Evolutionary conservation across 2,113 vertebrate species (phyloP).

Genomic region (Pleuronectes platessa): DNA sequence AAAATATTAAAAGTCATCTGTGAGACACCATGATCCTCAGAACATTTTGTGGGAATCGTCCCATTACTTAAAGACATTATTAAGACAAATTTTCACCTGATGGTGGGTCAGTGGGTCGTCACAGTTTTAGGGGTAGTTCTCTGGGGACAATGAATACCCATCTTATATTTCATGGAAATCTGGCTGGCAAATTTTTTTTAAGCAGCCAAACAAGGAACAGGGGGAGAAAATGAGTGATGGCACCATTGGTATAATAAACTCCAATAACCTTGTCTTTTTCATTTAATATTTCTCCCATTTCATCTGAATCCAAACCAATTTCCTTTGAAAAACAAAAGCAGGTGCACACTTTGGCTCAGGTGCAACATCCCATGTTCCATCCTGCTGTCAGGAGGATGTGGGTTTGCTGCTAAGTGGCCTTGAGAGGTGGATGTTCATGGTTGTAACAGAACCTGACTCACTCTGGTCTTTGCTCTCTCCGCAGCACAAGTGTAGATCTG

Average conservation of each 20-base stretch:
- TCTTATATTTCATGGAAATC: background rate
- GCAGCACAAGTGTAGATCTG: conserved; percentile 30
- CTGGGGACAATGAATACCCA: background rate
- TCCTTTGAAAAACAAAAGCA: conserved; percentile 57
- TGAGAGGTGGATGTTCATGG: conserved; percentile 63
- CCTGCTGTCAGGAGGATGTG: conserved; percentile 44
- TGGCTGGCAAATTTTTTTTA: background rate
- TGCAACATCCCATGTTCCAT: conserved; percentile 42
- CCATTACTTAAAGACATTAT: too few species aligned
- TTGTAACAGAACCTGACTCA: conserved; percentile 65
- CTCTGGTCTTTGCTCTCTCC: conserved; percentile 41
- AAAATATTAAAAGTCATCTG: too few species aligned
- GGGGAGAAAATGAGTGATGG: background rate
- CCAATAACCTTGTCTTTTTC: background rate
- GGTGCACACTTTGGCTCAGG: conserved; percentile 61
- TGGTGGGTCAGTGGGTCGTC: background rate
- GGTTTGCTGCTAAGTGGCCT: conserved; percentile 47
- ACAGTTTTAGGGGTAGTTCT: background rate
- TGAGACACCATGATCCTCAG: too few species aligned
- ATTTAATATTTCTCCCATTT: background rate
- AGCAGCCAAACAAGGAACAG: background rate
- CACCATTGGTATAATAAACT: background rate
- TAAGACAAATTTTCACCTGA: background rate
- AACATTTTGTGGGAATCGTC: too few species aligned
- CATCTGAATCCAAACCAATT: conserved; percentile 31